Evolutionary conservation across 2,888 invertebrate genomes (phyloP).

Genomic region (Lithophane semibrunnea): DNA sequence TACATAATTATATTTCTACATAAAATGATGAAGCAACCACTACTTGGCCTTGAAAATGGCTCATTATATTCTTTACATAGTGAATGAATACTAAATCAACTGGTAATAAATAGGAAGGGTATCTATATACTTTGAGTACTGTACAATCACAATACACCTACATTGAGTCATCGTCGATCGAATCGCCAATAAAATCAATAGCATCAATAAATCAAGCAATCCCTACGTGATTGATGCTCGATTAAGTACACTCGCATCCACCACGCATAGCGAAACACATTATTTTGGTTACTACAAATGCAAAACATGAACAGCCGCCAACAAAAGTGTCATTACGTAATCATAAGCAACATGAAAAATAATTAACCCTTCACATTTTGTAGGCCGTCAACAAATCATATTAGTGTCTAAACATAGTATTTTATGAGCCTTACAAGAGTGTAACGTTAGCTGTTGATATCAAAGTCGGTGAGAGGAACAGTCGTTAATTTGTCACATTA

Average conservation of each 20-base stretch:
- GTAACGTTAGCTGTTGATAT: conserved; percentile 69
- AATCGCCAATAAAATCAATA: conserved; percentile 63
- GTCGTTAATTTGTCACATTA: conserved; percentile 71
- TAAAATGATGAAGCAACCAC: background rate
- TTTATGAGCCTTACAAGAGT: conserved; percentile 63
- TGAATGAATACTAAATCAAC: conserved; percentile 22
- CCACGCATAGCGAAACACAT: conserved; percentile 30
- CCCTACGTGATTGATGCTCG: conserved; percentile 61
- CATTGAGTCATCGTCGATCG: conserved; percentile 62
- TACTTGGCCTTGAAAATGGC: background rate
- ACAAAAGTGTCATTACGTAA: conserved; percentile 39
- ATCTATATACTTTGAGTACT: conserved; percentile 13
- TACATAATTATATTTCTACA: background rate
- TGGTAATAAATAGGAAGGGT: conserved; percentile 40
- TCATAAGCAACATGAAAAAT: conserved; percentile 52
- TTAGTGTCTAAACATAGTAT: conserved; percentile 67
- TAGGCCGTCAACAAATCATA: conserved; percentile 57
- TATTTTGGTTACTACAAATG: conserved; percentile 29
- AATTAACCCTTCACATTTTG: conserved; percentile 53
- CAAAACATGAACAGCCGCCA: conserved; percentile 22
- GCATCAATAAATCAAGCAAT: conserved; percentile 64
- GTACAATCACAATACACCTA: conserved; percentile 42
- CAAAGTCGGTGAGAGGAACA: conserved; percentile 67
- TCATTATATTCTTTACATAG: conserved; percentile 10
- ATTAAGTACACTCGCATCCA: conserved; percentile 48